Base-by-base conservation (phyloP, 2,888 invertebrate genomes). In the Lamellibrachia columna region DNA sequence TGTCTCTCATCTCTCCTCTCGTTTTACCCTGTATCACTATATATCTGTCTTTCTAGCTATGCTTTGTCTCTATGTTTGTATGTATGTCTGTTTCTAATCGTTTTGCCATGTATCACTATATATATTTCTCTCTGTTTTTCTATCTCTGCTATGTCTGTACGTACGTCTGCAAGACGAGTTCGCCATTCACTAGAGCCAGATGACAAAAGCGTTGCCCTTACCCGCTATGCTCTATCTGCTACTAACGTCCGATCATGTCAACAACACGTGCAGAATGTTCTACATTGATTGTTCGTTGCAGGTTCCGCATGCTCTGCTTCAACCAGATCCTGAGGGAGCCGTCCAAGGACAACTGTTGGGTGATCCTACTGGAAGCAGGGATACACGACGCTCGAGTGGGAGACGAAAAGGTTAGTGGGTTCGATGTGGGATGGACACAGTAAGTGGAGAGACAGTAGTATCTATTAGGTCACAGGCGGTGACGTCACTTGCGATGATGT, bases 231-330 rank as follows among this genome's bases (percentile, higher is more conserved):
- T 3, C 6, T 75, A 4, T 15, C 6, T n/a, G n/a, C 75, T 75
- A n/a, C 15, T 22, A 6, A 15, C 15, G 11, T 75, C 6, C 6
- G 2, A 22, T 55, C 22, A 11, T 22, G n/a, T 22, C 75, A 15
- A 15, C 15, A 22, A n/a, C 22, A 22, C 15, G 6, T 75, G 75
- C 6, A 22, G 6, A 2, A 75, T 15, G 4, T 15, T 15, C 75
- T 22, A 75, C 75, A n/a, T 15, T 75, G 55, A 3, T 9, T 55
- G 55, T 9, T 55, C 22, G 6, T 75, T 75, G 75, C 91, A 91
- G 91, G n/a, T 91, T 52, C 22, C 91, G 53, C 91, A 91, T 91
- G 91, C 52, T 91, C 22, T 91, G 91, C 22, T 91, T 91, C 53
- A 15, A 52, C 15, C 52, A 52, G 91, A 91, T 52, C 52, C 53